Percentiles rank a stretch among this genome's conserved stretches.
Evolutionary conservation across 2,113 vertebrate genomes (phyloP).

Genomic region (Helogale parvula): DNA sequence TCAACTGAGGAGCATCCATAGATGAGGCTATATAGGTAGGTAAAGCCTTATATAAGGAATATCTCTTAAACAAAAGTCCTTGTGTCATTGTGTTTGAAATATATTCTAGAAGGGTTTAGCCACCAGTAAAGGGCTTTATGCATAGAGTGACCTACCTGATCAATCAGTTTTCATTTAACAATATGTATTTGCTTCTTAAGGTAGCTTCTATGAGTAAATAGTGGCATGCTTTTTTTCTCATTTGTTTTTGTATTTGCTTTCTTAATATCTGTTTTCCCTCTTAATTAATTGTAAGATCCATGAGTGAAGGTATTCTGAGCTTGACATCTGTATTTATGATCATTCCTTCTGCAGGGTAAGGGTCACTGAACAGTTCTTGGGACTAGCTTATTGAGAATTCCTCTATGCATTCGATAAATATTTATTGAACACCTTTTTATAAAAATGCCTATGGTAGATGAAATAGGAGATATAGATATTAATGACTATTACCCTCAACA

Average conservation of each 20-base stretch:
- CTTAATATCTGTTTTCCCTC: neutral
- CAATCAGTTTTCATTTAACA: neutral
- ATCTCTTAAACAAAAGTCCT: neutral
- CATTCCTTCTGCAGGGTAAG: neutral
- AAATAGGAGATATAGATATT: neutral
- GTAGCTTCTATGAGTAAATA: neutral
- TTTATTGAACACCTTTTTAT: neutral
- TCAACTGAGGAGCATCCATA: neutral
- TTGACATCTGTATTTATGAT: neutral
- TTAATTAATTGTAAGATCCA: neutral
- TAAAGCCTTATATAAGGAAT: neutral
- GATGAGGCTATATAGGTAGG: neutral
- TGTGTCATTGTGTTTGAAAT: neutral
- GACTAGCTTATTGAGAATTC: neutral
- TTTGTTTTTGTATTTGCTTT: neutral
- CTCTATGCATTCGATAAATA: neutral
- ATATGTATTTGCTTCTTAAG: neutral
- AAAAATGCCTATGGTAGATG: neutral
- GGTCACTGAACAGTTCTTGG: neutral
- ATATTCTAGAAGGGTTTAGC: neutral
- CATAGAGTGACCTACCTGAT: neutral
- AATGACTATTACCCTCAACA: neutral
- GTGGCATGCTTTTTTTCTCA: neutral
- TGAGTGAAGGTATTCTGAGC: neutral
- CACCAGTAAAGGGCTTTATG: neutral